Evolutionary conservation across 2,888 invertebrate genomes (phyloP), one percentile per base, ranked within the genome.

Genomic region (Galerucella pusilla): DNA sequence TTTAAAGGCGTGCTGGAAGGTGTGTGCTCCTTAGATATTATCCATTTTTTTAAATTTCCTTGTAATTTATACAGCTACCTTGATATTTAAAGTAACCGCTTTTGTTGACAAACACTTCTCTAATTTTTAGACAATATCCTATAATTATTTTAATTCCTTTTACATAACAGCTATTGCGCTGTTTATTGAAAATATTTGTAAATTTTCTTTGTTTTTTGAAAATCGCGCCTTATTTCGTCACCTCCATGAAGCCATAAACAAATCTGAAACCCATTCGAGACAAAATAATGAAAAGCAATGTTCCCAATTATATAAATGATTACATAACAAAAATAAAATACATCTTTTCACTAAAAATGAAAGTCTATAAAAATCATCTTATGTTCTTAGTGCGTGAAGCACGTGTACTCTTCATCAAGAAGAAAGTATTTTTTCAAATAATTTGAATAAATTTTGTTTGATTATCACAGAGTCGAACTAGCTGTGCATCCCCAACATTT

Each of bases 51-150:
- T 57, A 25, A 54, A 68, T 68, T 68, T 68, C 68, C 68, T 57
- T 35, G 42, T 57, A 68, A 54, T 68, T 28, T 57, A 61, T 52
- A 66, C 57, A 68, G 57, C 28, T 57, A 57, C 68, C 68, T 68
- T 68, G 68, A 68, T 68, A 68, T 68, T 68, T 68, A 57, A 68
- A 68, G 16, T 68, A 25, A 57, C 68, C 57, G 42, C 35, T 20
- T 28, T 14, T 35, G 68, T 68, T 68, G 68, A 68, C 68, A 68
- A 68, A 68, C 57, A 54, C 25, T 16, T 68, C 10, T 68, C 9
- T n/a, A 35, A 57, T 20, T 68, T 49, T 28, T 1, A 57, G 16
- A 28, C 20, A 20, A 20, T 12, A 60, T 60, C 60, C 12, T 14
- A 35, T 42, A 42, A 42, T 42, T 42, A 42, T 42, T 2, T 1